Percentiles rank a stretch among this genome's conserved stretches.
Conservation (phyloP, 2,888 invertebrate species). For the Ochropleura leucogaster region DNA sequence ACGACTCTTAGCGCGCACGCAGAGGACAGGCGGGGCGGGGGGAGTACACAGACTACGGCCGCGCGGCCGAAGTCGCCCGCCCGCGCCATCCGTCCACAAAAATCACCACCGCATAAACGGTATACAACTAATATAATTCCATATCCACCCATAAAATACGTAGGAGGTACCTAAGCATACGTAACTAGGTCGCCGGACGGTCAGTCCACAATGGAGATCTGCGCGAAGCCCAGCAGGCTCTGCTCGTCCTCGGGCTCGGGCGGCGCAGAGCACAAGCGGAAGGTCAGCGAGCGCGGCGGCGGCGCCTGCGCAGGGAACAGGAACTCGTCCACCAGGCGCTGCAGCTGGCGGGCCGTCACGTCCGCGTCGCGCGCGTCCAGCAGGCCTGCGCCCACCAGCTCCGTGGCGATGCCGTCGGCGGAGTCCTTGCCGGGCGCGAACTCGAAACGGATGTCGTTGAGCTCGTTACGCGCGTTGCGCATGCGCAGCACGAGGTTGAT, state of each 20-base stretch:
- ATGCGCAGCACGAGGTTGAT: constrained; percentile 97
- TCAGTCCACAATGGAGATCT: constrained; percentile 98
- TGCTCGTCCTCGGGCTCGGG: constrained; percentile 97
- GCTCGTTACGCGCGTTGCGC: constrained; percentile 97
- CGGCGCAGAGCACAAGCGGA: constrained; percentile 93
- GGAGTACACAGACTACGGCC: constrained; percentile 22
- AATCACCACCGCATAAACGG: constrained; percentile 69
- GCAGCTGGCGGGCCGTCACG: constrained; percentile 98
- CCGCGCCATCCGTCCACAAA: constrained; percentile 58
- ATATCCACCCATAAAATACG: constrained; percentile 84
- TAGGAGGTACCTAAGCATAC: constrained; percentile 79
- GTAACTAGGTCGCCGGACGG: constrained; percentile 45
- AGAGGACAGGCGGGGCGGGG: constrained; percentile 16
- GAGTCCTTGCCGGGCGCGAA: constrained; percentile 98
- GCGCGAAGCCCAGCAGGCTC: constrained; percentile 98
- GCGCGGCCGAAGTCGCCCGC: constrained; percentile 6
- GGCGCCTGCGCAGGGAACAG: constrained; percentile 86
- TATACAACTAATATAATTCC: constrained; percentile 77
- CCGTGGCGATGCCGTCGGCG: constrained; percentile 98
- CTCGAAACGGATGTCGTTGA: constrained; percentile 99
- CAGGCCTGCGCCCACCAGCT: constrained; percentile 98
- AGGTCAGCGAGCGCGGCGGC: constrained; percentile 94
- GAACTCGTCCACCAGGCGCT: constrained; percentile 94
- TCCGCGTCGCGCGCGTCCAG: constrained; percentile 97
- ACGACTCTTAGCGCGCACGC: constrained; percentile 45